Evolutionary conservation across 2,888 invertebrate species (phyloP).

Genomic region (Lepidochrysops patricia): DNA sequence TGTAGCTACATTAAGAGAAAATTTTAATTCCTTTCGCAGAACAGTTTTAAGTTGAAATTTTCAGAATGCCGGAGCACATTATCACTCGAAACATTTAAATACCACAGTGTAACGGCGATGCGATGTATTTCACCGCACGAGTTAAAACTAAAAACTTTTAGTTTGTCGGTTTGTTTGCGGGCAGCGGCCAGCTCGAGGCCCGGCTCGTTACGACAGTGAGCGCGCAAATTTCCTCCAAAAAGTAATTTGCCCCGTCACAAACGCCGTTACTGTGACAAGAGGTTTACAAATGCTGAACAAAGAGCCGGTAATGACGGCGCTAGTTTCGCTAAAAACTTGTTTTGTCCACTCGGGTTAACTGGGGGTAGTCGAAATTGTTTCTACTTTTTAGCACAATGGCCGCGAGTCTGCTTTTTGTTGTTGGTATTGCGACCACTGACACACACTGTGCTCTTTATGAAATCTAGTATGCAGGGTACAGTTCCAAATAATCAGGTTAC

Average conservation of each 20-base stretch:
- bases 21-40: not conserved
- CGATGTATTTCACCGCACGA: slow-evolving; percentile 40
- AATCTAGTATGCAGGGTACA: not conserved
- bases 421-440: slow-evolving; percentile 5
- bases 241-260: slow-evolving; percentile 66
- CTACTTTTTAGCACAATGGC: slow-evolving; percentile 17
- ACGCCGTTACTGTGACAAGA: slow-evolving; percentile 30
- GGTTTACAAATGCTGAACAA: slow-evolving; percentile 56
- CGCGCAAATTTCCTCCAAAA: slow-evolving; percentile 47
- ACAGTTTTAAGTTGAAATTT: slow-evolving; percentile 9
- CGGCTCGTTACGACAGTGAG: slow-evolving; percentile 57
- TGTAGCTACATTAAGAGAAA: slow-evolving; percentile 8
- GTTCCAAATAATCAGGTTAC: not conserved
- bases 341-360: slow-evolving; percentile 22
- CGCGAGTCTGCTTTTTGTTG: slow-evolving; percentile 14
- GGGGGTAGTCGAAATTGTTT: slow-evolving; percentile 16
- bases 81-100: slow-evolving; percentile 28
- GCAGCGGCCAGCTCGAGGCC: slow-evolving; percentile 22
- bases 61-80: slow-evolving; percentile 17
- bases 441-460: not conserved
- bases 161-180: slow-evolving; percentile 57
- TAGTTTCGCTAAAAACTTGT: slow-evolving; percentile 39
- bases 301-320: slow-evolving; percentile 52
- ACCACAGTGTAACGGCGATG: slow-evolving; percentile 30
- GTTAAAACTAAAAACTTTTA: slow-evolving; percentile 50